Base-by-base conservation (phyloP, 2,113 vertebrate genomes). In the Notothenia coriiceps region DNA sequence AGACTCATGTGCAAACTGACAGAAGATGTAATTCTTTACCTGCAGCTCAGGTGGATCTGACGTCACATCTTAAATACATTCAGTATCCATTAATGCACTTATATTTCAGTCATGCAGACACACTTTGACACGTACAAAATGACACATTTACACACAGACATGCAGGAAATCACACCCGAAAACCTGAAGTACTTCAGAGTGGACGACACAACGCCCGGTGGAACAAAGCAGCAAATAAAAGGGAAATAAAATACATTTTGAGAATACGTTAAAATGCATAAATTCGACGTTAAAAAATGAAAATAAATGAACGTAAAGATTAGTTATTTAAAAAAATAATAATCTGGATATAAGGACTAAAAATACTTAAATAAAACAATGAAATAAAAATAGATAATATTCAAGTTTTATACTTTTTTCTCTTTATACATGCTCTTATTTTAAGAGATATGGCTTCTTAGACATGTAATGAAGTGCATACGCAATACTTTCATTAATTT, bases 31-130 rank as follows among this genome's bases (percentile, higher is more conserved):
- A 6, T 14, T 46, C 81, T 35, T 25, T 14, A 66, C 52, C 46
- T 40, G 59, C 4, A 43, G n/a, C 13, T 47, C 64, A 56, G 40
- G 63, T 40, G 18, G 15, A 33, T 20, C 33, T 33, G 35, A 60
- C 17, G 5, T 59, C 49, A 49, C 52, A 15, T 3, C 9, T 49
- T 11, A 44, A n/a, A 79, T 64, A 79, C 74, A 72, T 87, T 79
- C 78, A 84, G 62, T 14, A 12, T 79, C 56, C 18, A 67, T 70
- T 62, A 85, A 90, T 75, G 62, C 75, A 75, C 76, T 86, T 84
- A 83, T 76, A 74, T 15, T 73, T 79, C 49, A 72, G 70, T 77
- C 82, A 77, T 91, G 86, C 90, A 83, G 77, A 78, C 54, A 67
- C 35, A 80, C 64, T 44, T 49, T 2, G 71, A 84, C 66, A 50